Evolutionary conservation across 2,797 vertebrate genomes (phyloP).

Genomic region (Gambusia yucatana): DNA sequence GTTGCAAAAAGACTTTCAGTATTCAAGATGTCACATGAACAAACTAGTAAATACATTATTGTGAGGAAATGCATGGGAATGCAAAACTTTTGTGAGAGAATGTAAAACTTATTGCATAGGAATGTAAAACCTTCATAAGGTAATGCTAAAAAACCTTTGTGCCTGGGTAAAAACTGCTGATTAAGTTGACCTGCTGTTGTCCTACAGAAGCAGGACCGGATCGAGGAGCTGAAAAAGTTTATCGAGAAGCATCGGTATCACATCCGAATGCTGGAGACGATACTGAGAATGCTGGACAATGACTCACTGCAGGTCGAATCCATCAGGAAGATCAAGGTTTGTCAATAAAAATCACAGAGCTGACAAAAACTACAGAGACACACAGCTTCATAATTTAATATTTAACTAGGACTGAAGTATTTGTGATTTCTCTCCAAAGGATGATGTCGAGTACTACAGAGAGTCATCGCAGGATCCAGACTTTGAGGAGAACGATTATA

Average conservation of each 20-base stretch:
- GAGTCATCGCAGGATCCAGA: slow-evolving; percentile 94
- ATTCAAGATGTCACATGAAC: too few relatives aligned
- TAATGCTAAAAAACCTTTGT: background rate
- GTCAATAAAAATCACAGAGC: background rate
- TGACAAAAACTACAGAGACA: background rate
- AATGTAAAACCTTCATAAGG: too few relatives aligned
- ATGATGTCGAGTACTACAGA: slow-evolving; percentile 92
- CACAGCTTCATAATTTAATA: background rate
- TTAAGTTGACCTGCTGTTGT: rapidly evolving
- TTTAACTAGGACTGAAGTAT: background rate
- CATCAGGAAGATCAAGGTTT: slow-evolving; percentile 89
- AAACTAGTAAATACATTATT: too few relatives aligned
- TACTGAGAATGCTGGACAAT: slow-evolving; percentile 93
- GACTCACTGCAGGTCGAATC: slow-evolving; percentile 91
- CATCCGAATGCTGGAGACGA: slow-evolving; percentile 92
- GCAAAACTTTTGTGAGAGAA: too few relatives aligned
- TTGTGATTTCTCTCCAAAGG: slow-evolving; percentile 48
- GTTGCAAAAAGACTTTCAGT: too few relatives aligned
- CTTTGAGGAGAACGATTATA: slow-evolving; percentile 94
- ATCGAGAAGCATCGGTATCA: slow-evolving; percentile 90
- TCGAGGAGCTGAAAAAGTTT: slow-evolving; percentile 89
- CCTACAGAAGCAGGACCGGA: slow-evolving; percentile 88
- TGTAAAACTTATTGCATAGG: too few relatives aligned
- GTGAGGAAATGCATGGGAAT: too few relatives aligned
- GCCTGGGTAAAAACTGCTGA: background rate